Evolutionary conservation across 2,113 vertebrate species (phyloP).

Genomic region (Gracilinanus agilis): DNA sequence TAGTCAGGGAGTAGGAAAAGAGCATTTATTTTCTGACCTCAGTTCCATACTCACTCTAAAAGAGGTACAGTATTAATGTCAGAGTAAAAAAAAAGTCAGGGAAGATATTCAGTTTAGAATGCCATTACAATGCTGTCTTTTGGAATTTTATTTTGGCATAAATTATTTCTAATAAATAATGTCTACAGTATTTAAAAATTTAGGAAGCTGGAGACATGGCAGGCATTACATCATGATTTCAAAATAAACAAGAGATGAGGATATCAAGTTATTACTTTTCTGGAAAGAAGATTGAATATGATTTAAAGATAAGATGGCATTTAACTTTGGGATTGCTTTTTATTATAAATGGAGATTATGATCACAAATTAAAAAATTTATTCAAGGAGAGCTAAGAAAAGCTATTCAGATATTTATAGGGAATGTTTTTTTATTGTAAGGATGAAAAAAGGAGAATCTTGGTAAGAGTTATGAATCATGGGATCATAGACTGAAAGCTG

Average conservation of each 20-base stretch:
- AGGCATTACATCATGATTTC: neutral
- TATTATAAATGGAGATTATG: constrained; percentile 1
- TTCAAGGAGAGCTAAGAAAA: neutral
- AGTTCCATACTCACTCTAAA: neutral
- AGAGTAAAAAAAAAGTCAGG: too few species aligned
- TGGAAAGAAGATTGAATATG: neutral
- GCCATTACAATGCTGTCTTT: too few species aligned
- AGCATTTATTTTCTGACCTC: neutral
- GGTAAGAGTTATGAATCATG: constrained; percentile 1
- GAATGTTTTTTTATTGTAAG: neutral
- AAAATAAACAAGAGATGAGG: neutral
- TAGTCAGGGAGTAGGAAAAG: too few species aligned
- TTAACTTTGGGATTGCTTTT: constrained; percentile 5
- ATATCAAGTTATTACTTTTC: neutral
- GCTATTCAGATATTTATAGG: neutral
- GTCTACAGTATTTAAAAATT: too few species aligned
- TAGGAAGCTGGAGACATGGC: too few species aligned
- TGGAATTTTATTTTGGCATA: too few species aligned
- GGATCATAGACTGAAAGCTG: neutral
- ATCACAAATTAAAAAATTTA: neutral
- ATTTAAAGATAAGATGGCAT: constrained; percentile 12
- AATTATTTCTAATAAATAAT: too few species aligned
- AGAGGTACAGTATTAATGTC: too few species aligned
- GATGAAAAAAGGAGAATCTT: neutral
- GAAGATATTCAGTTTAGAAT: too few species aligned